phyloP scores from a whole-genome alignment of 2,797 vertebrate genomes.

The Poecile montanus region DNA sequence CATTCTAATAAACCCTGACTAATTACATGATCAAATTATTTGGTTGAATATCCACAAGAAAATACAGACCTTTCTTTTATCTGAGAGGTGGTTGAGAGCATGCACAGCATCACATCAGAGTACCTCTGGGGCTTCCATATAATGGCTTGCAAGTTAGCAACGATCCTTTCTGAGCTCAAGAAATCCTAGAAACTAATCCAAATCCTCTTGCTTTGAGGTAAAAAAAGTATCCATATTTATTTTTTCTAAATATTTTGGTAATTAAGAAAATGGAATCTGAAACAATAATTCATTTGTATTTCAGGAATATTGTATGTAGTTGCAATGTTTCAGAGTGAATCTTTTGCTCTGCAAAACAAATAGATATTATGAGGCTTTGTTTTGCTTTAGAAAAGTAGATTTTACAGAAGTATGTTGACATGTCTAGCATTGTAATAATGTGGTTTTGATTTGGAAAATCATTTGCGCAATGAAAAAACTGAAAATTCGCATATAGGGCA shows the following conservation, averaged over 20 bases:
- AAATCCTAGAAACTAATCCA: not conserved
- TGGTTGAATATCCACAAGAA: not conserved
- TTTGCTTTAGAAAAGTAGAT: not conserved
- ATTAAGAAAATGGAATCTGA: not conserved
- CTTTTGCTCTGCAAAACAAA: not conserved
- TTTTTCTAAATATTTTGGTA: not conserved
- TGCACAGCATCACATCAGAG: not conserved
- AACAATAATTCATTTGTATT: not conserved
- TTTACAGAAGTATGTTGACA: not conserved
- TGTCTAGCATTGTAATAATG: not conserved
- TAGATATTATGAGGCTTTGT: not conserved
- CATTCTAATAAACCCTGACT: not conserved
- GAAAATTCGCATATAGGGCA: not conserved
- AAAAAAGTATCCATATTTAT: not conserved
- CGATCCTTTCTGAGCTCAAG: not conserved
- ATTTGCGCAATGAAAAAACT: not conserved
- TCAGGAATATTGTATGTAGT: not conserved
- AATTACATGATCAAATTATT: not conserved
- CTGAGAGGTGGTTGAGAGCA: not conserved
- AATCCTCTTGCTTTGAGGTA: not conserved
- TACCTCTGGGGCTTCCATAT: not conserved
- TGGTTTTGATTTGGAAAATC: not conserved
- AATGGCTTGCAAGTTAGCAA: not conserved
- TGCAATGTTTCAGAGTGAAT: not conserved
- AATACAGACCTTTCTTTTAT: not conserved